phyloP scores from a whole-genome alignment of 2,888 invertebrate genomes.

The Arenicola marina region DNA sequence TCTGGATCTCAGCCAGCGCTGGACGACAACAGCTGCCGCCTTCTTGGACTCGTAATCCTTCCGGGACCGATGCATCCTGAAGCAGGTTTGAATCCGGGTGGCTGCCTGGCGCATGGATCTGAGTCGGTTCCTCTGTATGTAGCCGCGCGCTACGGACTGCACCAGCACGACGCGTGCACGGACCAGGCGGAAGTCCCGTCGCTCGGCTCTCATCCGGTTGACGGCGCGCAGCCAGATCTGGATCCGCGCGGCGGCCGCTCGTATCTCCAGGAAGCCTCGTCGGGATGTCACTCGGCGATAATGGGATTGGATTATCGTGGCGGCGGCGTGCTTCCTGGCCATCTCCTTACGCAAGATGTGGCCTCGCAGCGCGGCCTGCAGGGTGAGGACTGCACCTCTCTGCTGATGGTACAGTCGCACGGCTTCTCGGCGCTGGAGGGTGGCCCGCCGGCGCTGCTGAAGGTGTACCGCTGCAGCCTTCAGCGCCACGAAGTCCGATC shows the following conservation, averaged over 20 bases:
- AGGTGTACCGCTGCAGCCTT: neutral
- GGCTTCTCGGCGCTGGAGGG: neutral
- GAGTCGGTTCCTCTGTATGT: neutral
- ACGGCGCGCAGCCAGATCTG: no score
- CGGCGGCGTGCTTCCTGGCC: no score
- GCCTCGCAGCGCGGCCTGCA: neutral
- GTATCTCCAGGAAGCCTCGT: neutral
- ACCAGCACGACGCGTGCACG: neutral
- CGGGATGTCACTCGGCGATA: neutral
- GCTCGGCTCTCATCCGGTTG: no score
- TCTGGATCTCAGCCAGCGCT: no score
- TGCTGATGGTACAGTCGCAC: neutral
- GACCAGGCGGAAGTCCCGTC: neutral
- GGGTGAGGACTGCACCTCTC: neutral
- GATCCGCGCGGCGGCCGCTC: no score
- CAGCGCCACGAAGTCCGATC: neutral
- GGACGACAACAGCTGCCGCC: slow-evolving; percentile 27
- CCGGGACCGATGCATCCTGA: slow-evolving; percentile 1
- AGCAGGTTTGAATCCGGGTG: neutral
- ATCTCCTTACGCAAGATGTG: neutral
- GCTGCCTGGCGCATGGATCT: neutral
- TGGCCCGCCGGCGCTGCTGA: neutral
- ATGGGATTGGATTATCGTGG: neutral
- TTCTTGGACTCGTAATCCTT: neutral
- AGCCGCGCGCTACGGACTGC: neutral